A percentile compares a stretch with the other conserved stretches of the same genome.
Evolutionary conservation across 2,888 invertebrate species (phyloP).

Genomic region (Macaria liturata): DNA sequence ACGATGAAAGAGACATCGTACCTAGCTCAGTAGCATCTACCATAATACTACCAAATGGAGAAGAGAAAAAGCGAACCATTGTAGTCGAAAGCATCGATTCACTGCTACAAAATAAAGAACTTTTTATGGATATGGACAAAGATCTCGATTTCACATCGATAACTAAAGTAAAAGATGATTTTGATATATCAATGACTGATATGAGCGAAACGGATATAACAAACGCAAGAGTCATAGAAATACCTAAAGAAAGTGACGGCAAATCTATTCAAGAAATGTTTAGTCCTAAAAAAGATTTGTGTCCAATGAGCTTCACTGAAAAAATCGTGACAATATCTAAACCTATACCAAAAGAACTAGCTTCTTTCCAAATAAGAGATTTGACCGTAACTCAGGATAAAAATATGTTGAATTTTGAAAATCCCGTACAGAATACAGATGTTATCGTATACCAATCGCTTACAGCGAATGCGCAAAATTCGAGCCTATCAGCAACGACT

Average conservation of each 20-base stretch:
- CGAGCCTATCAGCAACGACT: conserved; percentile 11
- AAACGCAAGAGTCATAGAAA: too few species aligned
- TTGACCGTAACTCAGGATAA: conserved; percentile 3
- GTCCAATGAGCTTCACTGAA: not conserved
- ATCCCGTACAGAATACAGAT: conserved; percentile 10
- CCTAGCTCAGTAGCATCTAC: conserved; percentile 31
- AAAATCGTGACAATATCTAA: conserved; percentile 7
- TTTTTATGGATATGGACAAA: conserved; percentile 16
- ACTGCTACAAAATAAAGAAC: conserved; percentile 10
- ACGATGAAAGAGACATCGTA: conserved; percentile 23
- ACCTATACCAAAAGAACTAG: conserved; percentile 13
- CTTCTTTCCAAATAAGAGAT: conserved; percentile 4
- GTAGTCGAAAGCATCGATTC: conserved; percentile 5
- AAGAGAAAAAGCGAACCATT: conserved; percentile 5
- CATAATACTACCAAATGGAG: conserved; percentile 8
- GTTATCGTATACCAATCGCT: conserved; percentile 39
- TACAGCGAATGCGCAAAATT: conserved; percentile 15
- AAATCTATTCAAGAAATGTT: not conserved
- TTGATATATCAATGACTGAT: conserved; percentile 23
- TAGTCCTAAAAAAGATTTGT: not conserved
- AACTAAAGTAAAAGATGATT: not conserved
- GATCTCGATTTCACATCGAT: not conserved
- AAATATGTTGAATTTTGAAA: not conserved
- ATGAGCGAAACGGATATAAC: not conserved
- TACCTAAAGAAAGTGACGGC: not conserved